These are phyloP conservation scores for Phaetusa simplex DNA, from an alignment of 2,113 vertebrate genomes.

Conservation along the genomic window DNA sequence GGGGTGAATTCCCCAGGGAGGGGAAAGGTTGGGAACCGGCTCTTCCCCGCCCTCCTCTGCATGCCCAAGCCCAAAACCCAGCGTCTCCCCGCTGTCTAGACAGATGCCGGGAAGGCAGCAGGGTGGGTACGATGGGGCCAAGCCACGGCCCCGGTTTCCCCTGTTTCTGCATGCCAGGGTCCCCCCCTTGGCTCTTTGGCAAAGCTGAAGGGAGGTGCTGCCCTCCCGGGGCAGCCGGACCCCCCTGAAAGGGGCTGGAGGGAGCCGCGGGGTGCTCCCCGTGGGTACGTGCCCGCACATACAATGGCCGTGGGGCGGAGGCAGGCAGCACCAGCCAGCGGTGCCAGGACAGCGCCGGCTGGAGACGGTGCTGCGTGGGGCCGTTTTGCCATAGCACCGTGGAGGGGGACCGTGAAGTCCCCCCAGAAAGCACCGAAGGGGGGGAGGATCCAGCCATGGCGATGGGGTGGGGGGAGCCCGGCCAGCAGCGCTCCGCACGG, in stretches of 20 bases:
- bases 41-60: background rate
- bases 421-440: background rate
- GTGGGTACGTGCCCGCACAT: background rate
- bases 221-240: slow-evolving; percentile 14
- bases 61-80: background rate
- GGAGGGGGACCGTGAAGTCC: background rate
- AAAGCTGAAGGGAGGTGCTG: slow-evolving; percentile 6
- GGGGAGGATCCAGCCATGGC: background rate
- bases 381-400: background rate
- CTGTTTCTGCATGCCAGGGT: background rate
- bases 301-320: background rate
- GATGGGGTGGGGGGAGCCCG: background rate
- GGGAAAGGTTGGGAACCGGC: background rate
- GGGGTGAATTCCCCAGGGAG: background rate
- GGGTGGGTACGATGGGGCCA: background rate
- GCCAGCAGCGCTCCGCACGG: background rate
- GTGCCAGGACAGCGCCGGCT: background rate
- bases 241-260: background rate
- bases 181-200: slow-evolving; percentile 38
- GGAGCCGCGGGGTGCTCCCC: background rate
- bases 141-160: background rate
- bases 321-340: background rate
- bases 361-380: fast-evolving
- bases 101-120: background rate
- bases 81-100: background rate